These are phyloP conservation scores for Dendroctonus ponderosae DNA, from an alignment of 1,140 invertebrate genomes.

Conservation along the genomic window DNA sequence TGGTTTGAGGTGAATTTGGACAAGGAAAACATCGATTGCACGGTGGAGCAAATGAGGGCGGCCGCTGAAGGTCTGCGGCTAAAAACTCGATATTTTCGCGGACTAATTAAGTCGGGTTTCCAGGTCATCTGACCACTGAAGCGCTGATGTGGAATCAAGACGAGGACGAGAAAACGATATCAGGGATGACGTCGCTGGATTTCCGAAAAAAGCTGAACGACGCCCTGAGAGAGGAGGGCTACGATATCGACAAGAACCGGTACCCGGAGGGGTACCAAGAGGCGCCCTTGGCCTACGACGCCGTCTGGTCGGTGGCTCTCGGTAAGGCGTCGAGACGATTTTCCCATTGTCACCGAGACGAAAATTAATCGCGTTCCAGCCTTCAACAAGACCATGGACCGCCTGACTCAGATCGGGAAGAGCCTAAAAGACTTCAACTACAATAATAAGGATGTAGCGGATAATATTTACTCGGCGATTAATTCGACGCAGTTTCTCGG, in stretches of 20 bases:
- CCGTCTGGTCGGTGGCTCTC: conserved; percentile 95
- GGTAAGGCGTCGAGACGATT: conserved; percentile 55
- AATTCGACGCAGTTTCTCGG: conserved; percentile 97
- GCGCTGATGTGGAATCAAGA: conserved; percentile 98
- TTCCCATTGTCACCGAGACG: background rate
- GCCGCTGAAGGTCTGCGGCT: conserved; percentile 74
- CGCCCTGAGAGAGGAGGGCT: conserved; percentile 72
- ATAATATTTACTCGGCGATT: conserved; percentile 95
- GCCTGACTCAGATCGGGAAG: conserved; percentile 71
- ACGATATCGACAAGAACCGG: conserved; percentile 76
- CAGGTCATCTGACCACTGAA: conserved; percentile 92
- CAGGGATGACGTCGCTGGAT: conserved; percentile 84
- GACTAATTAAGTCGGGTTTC: background rate
- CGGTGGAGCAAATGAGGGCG: conserved; percentile 84
- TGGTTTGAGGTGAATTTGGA: conserved; percentile 93
- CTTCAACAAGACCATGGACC: conserved; percentile 94
- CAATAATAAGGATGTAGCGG: conserved; percentile 89
- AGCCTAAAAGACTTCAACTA: conserved; percentile 97
- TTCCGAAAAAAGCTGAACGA: conserved; percentile 76
- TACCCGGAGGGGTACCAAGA: conserved; percentile 96
- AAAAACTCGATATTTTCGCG: too few species aligned
- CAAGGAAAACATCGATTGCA: conserved; percentile 89
- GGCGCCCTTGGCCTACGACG: conserved; percentile 97
- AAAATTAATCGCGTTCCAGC: conserved; percentile 54
- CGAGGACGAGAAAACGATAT: conserved; percentile 82